Evolutionary conservation across 2,113 vertebrate species (phyloP).

Genomic region (Cathartes aura): DNA sequence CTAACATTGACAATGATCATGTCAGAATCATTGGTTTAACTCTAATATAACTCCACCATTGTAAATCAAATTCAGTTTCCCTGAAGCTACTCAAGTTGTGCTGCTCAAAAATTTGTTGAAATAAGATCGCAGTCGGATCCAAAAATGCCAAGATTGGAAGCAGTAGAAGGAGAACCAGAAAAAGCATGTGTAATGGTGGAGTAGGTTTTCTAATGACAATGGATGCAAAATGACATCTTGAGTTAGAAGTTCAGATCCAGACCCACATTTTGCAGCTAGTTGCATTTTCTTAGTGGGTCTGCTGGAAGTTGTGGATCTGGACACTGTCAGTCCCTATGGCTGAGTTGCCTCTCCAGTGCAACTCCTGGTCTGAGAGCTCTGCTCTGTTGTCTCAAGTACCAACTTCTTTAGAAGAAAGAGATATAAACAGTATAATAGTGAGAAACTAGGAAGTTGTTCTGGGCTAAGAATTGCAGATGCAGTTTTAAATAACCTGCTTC

Average conservation of each 20-base stretch:
- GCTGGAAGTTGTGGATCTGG: background rate
- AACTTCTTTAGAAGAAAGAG: background rate
- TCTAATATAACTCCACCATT: background rate
- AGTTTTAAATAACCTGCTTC: background rate
- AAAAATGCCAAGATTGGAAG: background rate
- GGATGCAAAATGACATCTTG: background rate
- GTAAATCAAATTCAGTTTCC: background rate
- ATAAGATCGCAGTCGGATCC: background rate
- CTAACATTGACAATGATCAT: background rate
- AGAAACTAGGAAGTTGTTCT: background rate
- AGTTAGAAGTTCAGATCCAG: background rate
- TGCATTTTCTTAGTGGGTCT: background rate
- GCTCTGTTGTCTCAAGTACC: fast-evolving
- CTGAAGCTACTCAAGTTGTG: background rate
- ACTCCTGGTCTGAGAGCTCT: background rate
- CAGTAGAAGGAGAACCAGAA: background rate
- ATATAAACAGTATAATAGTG: background rate
- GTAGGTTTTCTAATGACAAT: background rate
- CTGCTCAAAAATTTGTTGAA: background rate
- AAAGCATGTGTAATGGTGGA: background rate
- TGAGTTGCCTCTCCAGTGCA: background rate
- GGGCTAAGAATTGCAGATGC: background rate
- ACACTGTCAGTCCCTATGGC: background rate
- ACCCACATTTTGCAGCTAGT: background rate
- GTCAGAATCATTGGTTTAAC: background rate